Base-by-base conservation (phyloP, 2,797 vertebrate species). In the Hylomyscus alleni region DNA sequence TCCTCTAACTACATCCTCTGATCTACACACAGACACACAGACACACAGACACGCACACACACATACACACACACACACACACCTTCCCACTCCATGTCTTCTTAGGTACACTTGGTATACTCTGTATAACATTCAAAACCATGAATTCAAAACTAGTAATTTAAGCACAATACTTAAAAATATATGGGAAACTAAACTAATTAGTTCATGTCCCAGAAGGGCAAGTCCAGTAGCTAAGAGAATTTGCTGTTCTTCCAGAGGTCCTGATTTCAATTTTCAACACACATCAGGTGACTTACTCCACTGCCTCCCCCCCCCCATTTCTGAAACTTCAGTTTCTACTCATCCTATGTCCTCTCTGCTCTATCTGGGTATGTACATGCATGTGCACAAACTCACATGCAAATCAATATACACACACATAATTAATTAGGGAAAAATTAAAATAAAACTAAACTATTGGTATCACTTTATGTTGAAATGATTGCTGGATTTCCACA, bases 291-390 rank as follows among this genome's bases (percentile, higher is more conserved):
- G 7, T 37, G 47, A 15, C 65, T 50, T 17, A 37, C 65, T 69
- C 1, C n/a, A n/a, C n/a, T n/a, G n/a, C 9, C 7, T 4, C 1
- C 1, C 3, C 3, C 9, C 7, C 7, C 1, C 1, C 3, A 1
- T 37, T n/a, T n/a, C n/a, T n/a, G n/a, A n/a, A 72, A 17, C 13
- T 26, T 72, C 65, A 72, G 13, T 72, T 72, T 34, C 15, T 11
- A 14, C 4, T 17, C 10, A 19, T 29, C 24, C 34, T 37, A 54
- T 15, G 3, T 26, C 2, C 7, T 54, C 1, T 69, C 34, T 37
- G 22, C 22, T 37, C 6, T 37, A 10, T 1, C 22, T 54, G 7
- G n/a, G 47, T 2, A 52, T 15, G 1, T 24, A 17, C 34, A n/a
- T 3, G 9, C 31, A 86, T n/a, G 6, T 24, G 6, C 19, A 14